Base-by-base conservation (phyloP, 2,888 invertebrate genomes). In the Sepiola atlantica region DNA sequence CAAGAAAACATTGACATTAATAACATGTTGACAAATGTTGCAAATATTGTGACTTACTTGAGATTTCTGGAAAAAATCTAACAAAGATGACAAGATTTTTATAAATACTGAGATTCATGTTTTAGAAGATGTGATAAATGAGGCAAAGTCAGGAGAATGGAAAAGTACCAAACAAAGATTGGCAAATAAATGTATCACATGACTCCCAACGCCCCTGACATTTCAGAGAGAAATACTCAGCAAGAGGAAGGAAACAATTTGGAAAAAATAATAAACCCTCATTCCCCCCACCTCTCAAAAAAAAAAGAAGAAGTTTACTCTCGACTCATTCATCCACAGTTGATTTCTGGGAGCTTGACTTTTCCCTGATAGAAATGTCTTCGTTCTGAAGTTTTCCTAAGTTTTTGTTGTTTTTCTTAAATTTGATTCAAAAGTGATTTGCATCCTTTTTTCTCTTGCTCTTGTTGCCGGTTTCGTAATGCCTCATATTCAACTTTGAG, bases 31-130 rank as follows among this genome's bases (percentile, higher is more conserved):
- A n/a, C 77, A 77, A 77, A 77, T 77, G 45, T 77, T 18, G 32
- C n/a, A n/a, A 77, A 77, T 28, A n/a, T 77, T 77, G n/a, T 77
- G 77, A 77, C n/a, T 77, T 77, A 77, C n/a, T 77, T 77, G n/a
- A 77, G 77, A 77, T 77, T 77, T 77, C 77, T 77, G 77, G 77
- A 77, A 77, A 77, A 77, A n/a, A 77, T 77, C n/a, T 14, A n/a
- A 77, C 16, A 77, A n/a, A 77, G n/a, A 77, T n/a, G n/a, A 77
- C n/a, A 77, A 77, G 77, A 77, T 32, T 32, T 77, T n/a, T 14
- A 77, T n/a, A 77, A 77, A 18, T 77, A n/a, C 77, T 32, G 32
- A 77, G n/a, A n/a, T 77, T 77, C n/a, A 32, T 77, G 6, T n/a
- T 21, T 61, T 8, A 61, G 61, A 61, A 24, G 24, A 28, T 28